Percentiles rank a stretch among this genome's conserved stretches.
These are phyloP conservation scores for Clamator glandarius DNA, from an alignment of 2,797 vertebrate genomes.

Conservation along the genomic window DNA sequence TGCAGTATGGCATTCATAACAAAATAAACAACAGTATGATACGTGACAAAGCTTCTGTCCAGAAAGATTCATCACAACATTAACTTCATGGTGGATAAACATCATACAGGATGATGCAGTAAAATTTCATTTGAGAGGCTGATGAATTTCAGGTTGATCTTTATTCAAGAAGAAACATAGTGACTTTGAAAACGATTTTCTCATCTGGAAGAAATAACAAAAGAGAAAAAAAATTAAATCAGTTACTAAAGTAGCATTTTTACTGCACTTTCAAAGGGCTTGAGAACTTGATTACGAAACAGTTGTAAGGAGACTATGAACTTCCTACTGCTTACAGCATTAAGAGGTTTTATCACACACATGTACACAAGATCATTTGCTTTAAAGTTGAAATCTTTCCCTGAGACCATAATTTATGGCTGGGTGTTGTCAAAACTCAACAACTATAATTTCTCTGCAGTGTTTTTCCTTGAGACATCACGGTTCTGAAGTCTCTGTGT, in stretches of 20 bases:
- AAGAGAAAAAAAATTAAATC: neutral
- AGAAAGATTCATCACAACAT: neutral
- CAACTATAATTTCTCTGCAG: neutral
- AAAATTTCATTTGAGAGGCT: neutral
- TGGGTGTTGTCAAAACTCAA: neutral
- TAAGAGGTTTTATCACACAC: neutral
- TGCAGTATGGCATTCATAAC: neutral
- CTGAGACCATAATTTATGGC: neutral
- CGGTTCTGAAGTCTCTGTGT: neutral
- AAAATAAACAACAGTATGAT: neutral
- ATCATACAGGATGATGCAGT: neutral
- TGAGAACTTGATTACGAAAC: neutral
- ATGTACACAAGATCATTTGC: neutral
- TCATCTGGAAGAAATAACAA: neutral
- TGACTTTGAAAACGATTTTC: neutral
- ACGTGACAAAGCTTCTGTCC: neutral
- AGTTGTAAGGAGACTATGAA: neutral
- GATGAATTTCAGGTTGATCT: neutral
- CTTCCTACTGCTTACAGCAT: neutral
- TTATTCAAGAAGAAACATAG: neutral
- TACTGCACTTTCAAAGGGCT: neutral
- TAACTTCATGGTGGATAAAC: neutral
- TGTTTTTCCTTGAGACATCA: neutral
- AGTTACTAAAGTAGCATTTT: neutral
- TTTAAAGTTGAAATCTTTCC: constrained; percentile 3